These are phyloP conservation scores for Sphaeramia orbicularis DNA, from an alignment of 2,797 vertebrate species.

Conservation along the genomic window DNA sequence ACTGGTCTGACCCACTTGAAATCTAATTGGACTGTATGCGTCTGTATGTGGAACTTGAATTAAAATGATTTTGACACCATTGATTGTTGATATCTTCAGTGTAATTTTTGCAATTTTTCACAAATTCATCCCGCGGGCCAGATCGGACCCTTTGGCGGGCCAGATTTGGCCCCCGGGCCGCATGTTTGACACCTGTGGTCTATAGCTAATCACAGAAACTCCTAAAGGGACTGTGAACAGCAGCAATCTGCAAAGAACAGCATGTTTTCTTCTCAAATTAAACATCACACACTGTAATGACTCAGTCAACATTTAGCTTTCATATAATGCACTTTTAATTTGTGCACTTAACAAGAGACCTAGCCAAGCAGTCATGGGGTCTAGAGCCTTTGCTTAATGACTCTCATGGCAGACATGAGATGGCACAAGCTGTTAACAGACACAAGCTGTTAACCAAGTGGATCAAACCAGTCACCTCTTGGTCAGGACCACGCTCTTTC, in stretches of 20 bases:
- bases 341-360: conserved; percentile 13
- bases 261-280: conserved; percentile 4
- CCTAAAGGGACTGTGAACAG: neutral
- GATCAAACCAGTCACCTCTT: conserved; percentile 15
- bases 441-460: conserved; percentile 5
- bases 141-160: too few species aligned
- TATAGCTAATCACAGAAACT: too few species aligned
- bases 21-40: too few species aligned
- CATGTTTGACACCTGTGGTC: too few species aligned
- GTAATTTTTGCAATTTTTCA: too few species aligned
- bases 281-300: conserved; percentile 35
- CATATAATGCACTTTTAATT: conserved; percentile 26
- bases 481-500: neutral
- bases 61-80: too few species aligned
- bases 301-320: conserved; percentile 15
- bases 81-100: too few species aligned
- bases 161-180: too few species aligned
- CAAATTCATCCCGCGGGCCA: too few species aligned
- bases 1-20: too few species aligned
- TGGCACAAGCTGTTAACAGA: conserved; percentile 17
- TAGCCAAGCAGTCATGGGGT: conserved; percentile 3
- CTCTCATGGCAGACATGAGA: conserved; percentile 29
- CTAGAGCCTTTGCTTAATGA: neutral
- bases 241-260: neutral
- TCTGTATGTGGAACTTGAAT: too few species aligned